Evolutionary conservation across 1,140 invertebrate species (phyloP), one percentile per base, ranked within the genome.

Genomic region (Whitmania pigra): DNA sequence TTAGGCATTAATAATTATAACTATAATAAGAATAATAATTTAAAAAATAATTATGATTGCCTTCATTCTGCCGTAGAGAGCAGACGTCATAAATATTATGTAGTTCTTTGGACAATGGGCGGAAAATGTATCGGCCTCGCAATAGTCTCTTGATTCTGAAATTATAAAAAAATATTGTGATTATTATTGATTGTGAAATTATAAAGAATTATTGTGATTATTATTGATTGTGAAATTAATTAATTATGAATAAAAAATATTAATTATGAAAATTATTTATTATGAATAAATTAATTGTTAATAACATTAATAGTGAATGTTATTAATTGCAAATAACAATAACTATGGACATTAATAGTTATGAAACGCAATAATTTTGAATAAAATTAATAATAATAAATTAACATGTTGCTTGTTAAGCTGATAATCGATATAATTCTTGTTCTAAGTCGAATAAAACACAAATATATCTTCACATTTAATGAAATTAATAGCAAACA

Each of bases 1-100:
- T 17, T 15, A 4, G 5, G 43, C 43, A 49, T 15, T 49, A 49
- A 49, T 49, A 7, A 49, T 11, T 1, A 49, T 13, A 63, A 20
- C 20, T 5, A 63, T 7, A 18, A 31, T 7, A n/a, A 63, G 1
- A 63, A n/a, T 63, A 63, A 63, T 63, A 63, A 63, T 63, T 11
- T 11, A 11, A 63, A 63, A 9, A 31, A 22, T 20, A 63, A 63
- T 25, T 11, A 25, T 25, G 22, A 63, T 31, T 63, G 11, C 31
- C 69, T 70, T 70, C 53, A 70, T 70, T 22, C 69, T 36, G 27
- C 69, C 69, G 43, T 70, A 70, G 69, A 43, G 69, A 20, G 69
- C 69, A 22, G 36, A 43, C 31, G 69, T 70, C 36, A 70, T 53
- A 7, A 70, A 25, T 22, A 70, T 31, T 2, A 70, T 49, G 69